phyloP scores from a whole-genome alignment of 1,140 invertebrate genomes.

The Hypothenemus hampei region DNA sequence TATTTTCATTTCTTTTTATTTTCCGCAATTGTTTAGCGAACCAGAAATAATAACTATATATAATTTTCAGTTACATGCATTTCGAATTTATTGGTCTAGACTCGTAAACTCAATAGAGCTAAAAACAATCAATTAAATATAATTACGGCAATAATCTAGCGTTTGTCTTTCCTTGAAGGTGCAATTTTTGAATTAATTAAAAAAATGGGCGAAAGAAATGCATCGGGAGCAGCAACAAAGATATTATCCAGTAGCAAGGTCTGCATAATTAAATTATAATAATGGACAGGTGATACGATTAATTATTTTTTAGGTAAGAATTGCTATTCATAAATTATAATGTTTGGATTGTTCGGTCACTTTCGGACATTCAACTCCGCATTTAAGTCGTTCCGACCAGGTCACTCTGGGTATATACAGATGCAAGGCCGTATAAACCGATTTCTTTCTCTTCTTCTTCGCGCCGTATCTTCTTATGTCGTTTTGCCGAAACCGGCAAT shows the following conservation, averaged over 20 bases:
- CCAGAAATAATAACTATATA: too few relatives aligned
- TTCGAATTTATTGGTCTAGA: neutral
- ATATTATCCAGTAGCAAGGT: conserved; percentile 2
- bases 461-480: conserved; percentile 22
- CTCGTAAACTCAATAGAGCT: too few relatives aligned
- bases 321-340: conserved; percentile 31
- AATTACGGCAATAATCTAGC: too few relatives aligned
- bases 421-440: conserved; percentile 30
- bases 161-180: too few relatives aligned
- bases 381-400: conserved; percentile 29
- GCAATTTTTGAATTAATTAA: too few relatives aligned
- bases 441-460: conserved; percentile 22
- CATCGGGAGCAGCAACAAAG: neutral
- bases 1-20: conserved; percentile 3
- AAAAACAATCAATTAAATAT: too few relatives aligned
- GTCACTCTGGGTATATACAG: conserved; percentile 28
- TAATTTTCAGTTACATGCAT: too few relatives aligned
- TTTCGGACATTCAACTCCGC: conserved; percentile 29
- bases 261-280: conserved; percentile 21
- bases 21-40: too few relatives aligned
- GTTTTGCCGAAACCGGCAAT: conserved; percentile 23
- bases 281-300: conserved; percentile 26
- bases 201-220: conserved; percentile 6
- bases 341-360: conserved; percentile 30
- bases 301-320: conserved; percentile 28